A percentile compares a stretch with the other conserved stretches of the same genome.
These are phyloP conservation scores for Melanitta fusca DNA, from an alignment of 2,797 vertebrate genomes.

Conservation along the genomic window DNA sequence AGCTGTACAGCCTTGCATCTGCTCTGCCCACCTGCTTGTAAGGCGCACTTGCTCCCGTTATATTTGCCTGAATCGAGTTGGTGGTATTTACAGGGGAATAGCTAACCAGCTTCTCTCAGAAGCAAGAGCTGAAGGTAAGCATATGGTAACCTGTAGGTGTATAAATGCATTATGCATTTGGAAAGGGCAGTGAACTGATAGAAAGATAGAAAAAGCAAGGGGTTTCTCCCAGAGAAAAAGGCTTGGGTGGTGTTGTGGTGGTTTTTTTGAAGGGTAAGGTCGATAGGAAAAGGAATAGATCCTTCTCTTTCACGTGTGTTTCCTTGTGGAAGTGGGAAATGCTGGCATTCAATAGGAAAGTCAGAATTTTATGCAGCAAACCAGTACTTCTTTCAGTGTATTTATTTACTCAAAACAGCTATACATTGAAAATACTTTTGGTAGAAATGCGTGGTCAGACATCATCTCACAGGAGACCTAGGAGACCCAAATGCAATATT, in stretches of 20 bases:
- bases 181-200: background rate
- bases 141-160: background rate
- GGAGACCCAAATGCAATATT: background rate
- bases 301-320: background rate
- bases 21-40: background rate
- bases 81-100: background rate
- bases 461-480: background rate
- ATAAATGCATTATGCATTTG: background rate
- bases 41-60: background rate
- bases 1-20: background rate
- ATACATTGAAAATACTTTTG: background rate
- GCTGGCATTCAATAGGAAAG: background rate
- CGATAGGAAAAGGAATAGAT: background rate
- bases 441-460: background rate
- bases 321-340: background rate
- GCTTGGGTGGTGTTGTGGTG: background rate
- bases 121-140: background rate
- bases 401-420: background rate
- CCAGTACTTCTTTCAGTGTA: background rate
- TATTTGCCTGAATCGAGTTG: background rate
- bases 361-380: background rate
- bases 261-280: background rate
- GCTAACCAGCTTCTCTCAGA: background rate
- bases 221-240: background rate
- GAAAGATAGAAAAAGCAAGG: background rate